phyloP scores from a whole-genome alignment of 2,113 vertebrate species.

The Mus spicilegus region DNA sequence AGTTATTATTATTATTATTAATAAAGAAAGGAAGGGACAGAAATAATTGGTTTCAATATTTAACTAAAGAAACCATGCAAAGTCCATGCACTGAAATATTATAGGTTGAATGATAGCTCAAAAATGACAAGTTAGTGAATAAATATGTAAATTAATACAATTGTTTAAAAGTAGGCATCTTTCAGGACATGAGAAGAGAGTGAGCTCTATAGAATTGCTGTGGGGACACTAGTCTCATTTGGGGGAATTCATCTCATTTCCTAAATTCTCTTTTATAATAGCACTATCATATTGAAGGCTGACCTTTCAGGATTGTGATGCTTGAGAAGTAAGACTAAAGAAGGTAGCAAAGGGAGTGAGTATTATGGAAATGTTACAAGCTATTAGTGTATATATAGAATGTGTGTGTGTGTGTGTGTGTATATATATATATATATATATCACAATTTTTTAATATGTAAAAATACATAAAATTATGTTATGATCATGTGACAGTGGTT shows the following conservation, averaged over 20 bases:
- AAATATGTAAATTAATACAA: background rate
- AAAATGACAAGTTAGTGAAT: background rate
- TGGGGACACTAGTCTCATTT: background rate
- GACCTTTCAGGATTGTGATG: background rate
- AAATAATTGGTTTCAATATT: background rate
- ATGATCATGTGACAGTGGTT: background rate
- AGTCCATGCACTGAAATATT: background rate
- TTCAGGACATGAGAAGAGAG: background rate
- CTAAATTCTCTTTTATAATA: rapidly evolving
- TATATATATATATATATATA: too few relatives aligned
- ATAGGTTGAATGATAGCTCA: background rate
- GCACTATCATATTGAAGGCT: background rate
- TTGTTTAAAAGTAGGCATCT: background rate
- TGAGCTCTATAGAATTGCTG: too few relatives aligned
- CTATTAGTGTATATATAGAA: background rate
- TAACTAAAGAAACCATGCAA: background rate
- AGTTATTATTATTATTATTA: background rate
- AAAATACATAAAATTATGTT: background rate
- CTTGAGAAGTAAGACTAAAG: background rate
- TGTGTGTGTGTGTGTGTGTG: too few relatives aligned
- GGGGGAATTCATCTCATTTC: background rate
- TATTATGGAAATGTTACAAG: background rate
- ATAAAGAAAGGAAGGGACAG: background rate
- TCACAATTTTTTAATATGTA: background rate
- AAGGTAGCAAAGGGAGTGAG: background rate